A percentile compares a stretch with the other conserved stretches of the same genome.
Conservation (phyloP, 2,888 invertebrate species). For the Mesorhabditis belari region DNA sequence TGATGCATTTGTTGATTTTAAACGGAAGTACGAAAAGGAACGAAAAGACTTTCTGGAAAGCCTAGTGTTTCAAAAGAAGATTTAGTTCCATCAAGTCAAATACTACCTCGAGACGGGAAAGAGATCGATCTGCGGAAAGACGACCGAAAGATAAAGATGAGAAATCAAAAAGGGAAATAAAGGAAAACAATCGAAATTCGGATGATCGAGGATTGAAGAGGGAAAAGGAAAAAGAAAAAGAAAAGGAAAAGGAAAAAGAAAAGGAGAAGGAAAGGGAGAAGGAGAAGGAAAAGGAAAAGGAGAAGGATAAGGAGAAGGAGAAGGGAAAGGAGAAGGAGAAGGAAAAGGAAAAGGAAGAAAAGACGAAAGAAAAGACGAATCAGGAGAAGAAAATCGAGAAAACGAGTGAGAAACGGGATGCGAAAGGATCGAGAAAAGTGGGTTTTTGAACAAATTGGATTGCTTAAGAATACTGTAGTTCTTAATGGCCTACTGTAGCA, state of each 20-base stretch:
- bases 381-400: slow-evolving; percentile 2
- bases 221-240: slow-evolving; percentile 3
- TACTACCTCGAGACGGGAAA: neutral
- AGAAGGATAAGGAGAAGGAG: slow-evolving; percentile 22
- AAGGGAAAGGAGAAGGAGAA: slow-evolving; percentile 30
- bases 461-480: no score
- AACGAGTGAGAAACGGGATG: slow-evolving; percentile 2
- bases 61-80: no score
- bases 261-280: slow-evolving; percentile 1
- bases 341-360: slow-evolving; percentile 12
- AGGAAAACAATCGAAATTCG: neutral
- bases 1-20: no score
- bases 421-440: slow-evolving; percentile 3
- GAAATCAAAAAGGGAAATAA: neutral
- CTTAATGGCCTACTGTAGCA: no score
- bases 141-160: neutral
- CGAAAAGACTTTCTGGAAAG: no score
- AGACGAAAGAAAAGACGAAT: neutral
- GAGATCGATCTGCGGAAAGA: neutral
- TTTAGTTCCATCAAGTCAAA: no score
- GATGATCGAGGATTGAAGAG: neutral
- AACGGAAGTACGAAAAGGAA: no score
- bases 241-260: slow-evolving; percentile 6
- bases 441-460: neutral
- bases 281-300: slow-evolving; percentile 15